A percentile compares a stretch with the other conserved stretches of the same genome.
Conservation (phyloP, 2,888 invertebrate species). For the Cylindroiulus punctatus region DNA sequence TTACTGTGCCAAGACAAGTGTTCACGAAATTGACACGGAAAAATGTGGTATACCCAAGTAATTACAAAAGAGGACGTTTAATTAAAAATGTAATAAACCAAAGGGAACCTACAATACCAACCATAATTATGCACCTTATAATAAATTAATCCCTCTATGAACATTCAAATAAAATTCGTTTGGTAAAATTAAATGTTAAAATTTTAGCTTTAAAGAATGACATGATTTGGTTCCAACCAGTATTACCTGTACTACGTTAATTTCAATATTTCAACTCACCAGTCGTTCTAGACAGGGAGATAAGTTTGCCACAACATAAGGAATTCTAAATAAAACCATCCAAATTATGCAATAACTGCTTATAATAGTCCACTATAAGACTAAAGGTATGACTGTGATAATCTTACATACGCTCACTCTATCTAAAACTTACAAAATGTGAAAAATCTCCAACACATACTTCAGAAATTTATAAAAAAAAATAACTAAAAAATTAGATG, state of each 20-base stretch:
- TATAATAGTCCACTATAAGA: neutral
- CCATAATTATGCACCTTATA: neutral
- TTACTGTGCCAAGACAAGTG: neutral
- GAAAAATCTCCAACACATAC: slow-evolving; percentile 1
- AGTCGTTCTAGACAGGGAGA: neutral
- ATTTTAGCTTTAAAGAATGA: neutral
- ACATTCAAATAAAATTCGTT: neutral
- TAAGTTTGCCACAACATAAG: neutral
- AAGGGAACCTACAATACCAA: neutral
- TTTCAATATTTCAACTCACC: neutral
- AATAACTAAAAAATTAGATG: neutral
- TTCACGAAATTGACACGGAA: too few relatives aligned
- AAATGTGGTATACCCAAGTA: neutral
- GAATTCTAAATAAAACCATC: neutral
- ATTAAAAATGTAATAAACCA: neutral
- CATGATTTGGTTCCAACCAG: neutral
- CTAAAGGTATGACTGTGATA: neutral
- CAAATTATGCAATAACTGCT: neutral
- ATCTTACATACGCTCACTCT: neutral
- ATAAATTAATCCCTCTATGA: neutral
- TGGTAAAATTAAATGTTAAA: neutral
- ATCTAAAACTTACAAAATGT: neutral
- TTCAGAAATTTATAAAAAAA: neutral
- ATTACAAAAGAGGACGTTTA: neutral
- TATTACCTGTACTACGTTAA: neutral